These are phyloP conservation scores for Pygoscelis adeliae DNA, from an alignment of 2,113 vertebrate species.

Conservation along the genomic window DNA sequence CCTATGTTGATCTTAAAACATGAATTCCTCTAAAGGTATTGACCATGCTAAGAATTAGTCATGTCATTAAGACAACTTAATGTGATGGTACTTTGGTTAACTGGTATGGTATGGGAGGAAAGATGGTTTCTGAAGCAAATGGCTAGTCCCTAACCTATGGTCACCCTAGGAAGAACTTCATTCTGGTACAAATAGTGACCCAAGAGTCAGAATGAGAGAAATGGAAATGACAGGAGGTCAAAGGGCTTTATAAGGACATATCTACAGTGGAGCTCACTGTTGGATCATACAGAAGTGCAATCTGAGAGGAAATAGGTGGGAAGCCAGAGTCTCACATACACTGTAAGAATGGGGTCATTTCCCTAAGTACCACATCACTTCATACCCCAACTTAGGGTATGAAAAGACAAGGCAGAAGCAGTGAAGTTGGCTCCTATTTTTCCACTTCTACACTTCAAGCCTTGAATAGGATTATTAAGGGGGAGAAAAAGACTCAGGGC, in stretches of 20 bases:
- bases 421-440: neutral
- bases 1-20: neutral
- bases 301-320: neutral
- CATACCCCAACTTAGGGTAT: too few relatives aligned
- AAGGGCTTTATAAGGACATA: neutral
- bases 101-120: neutral
- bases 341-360: neutral
- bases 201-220: neutral
- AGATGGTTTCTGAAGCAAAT: neutral
- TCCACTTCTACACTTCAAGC: neutral
- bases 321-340: neutral
- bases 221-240: neutral
- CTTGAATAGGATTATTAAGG: neutral
- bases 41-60: neutral
- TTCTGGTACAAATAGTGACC: neutral
- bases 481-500: neutral
- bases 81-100: neutral
- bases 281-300: neutral
- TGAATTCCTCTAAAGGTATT: neutral
- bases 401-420: neutral
- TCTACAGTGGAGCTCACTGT: neutral
- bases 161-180: neutral
- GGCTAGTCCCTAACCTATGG: too few relatives aligned
- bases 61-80: neutral
- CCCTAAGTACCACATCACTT: neutral